These are phyloP conservation scores for Zootermopsis nevadensis DNA, from an alignment of 2,888 invertebrate species.

Conservation along the genomic window DNA sequence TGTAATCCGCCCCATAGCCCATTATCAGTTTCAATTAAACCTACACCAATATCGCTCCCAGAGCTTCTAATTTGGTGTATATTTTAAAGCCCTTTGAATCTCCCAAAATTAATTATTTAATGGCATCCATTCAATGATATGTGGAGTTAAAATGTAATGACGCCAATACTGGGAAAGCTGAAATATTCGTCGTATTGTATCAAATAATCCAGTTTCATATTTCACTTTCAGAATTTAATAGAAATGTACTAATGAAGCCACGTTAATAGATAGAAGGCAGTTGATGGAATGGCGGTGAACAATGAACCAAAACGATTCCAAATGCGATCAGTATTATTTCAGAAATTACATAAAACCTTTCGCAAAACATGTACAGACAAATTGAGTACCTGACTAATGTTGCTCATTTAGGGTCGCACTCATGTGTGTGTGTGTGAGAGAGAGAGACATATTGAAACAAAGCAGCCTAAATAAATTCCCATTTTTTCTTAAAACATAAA, in stretches of 20 bases:
- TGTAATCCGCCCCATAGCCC: background rate
- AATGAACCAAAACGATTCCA: background rate
- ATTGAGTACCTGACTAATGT: background rate
- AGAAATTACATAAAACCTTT: background rate
- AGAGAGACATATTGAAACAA: background rate
- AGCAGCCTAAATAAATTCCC: no score
- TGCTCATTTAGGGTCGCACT: background rate
- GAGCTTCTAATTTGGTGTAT: background rate
- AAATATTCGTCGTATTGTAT: no score
- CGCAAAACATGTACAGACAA: background rate
- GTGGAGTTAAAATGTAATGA: background rate
- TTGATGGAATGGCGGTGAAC: background rate
- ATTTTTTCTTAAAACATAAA: no score
- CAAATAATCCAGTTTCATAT: background rate
- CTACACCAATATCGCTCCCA: constrained; percentile 15
- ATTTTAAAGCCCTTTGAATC: background rate
- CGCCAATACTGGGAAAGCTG: no score
- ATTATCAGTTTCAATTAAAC: constrained; percentile 9
- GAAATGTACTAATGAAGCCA: background rate
- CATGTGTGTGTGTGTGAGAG: background rate
- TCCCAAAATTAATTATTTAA: background rate
- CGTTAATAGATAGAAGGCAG: background rate
- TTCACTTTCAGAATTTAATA: background rate
- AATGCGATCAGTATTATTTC: background rate
- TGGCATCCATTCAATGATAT: background rate